Conservation (phyloP, 2,113 vertebrate genomes). For the Cyphotilapia sp. region DNA sequence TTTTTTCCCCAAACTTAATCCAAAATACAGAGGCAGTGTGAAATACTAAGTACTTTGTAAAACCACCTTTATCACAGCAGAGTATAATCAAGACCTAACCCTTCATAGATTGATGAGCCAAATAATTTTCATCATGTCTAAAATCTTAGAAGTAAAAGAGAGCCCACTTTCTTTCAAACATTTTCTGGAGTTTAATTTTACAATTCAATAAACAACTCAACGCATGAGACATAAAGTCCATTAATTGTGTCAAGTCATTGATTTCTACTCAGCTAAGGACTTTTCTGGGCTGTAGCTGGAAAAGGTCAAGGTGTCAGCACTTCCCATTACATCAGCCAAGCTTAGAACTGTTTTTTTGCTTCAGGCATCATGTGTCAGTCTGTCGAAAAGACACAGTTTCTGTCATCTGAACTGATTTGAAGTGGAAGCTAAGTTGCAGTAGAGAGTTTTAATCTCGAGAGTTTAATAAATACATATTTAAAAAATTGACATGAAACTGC, state of each 20-base stretch:
- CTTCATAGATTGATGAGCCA: background rate
- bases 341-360: background rate
- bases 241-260: constrained; percentile 35
- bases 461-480: background rate
- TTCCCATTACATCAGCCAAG: background rate
- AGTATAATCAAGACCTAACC: background rate
- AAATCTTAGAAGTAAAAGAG: background rate
- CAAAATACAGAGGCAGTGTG: background rate
- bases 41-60: background rate
- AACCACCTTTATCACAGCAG: background rate
- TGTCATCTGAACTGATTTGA: background rate
- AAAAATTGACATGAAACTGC: background rate
- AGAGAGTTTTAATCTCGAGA: background rate
- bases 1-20: rapidly evolving
- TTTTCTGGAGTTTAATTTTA: background rate
- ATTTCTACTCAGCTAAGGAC: constrained; percentile 29
- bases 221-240: constrained; percentile 38
- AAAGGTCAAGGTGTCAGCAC: constrained; percentile 40
- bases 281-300: constrained; percentile 10
- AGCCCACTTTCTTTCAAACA: background rate
- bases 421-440: background rate
- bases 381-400: background rate
- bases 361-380: background rate
- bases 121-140: background rate
- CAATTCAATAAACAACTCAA: background rate